Base-by-base conservation (phyloP, 64 coral and sea anemone species). In the Cladopsammia gracilis region DNA sequence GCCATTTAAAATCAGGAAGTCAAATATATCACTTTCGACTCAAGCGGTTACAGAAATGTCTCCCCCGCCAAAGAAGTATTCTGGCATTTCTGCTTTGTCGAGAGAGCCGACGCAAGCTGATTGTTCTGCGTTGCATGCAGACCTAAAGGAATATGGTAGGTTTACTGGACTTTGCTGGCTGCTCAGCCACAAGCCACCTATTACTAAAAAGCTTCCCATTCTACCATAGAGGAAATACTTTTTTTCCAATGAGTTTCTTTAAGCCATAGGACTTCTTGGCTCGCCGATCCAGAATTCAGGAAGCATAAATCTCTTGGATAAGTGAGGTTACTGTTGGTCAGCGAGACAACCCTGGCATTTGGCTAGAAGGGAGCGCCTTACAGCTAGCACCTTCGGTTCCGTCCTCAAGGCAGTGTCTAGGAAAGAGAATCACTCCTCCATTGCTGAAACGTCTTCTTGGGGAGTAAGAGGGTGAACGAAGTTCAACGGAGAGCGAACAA, bases 391-490 rank as follows among this genome's bases (percentile, higher is more conserved):
- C 51, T 87, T 87, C 24, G 84, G 84, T 19, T 54, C 43, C 52
- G 48, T 73, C 24, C 67, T 71, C 7, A 71, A 87, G 20, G 62
- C 65, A n/a, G n/a, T n/a, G n/a, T n/a, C n/a, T n/a, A n/a, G n/a
- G n/a, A 51, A 87, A 87, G 50, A 48, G 61, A 64, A 47, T 64
- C 19, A 66, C 81, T 22, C 65, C 67, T 53, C 72, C 67, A 25
- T 66, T 87, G 1, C 0, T 87, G 7, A 87, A 87, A 71, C 64
- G 65, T 34, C 64, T 71, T 54, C 67, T 87, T 25, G 65, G 65
- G 42, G 67, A 87, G 67, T 72, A 87, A 24, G 84, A 87, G 67
- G 53, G 84, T 87, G 44, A 65, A 86, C n/a, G 83, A 62, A 53
- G 83, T 88, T 11, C 85, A 51, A 25, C 78, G 87, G 73, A 46